A percentile compares a stretch with the other conserved stretches of the same genome.
Evolutionary conservation across 2,888 invertebrate genomes (phyloP).

Genomic region (Helleia helle): DNA sequence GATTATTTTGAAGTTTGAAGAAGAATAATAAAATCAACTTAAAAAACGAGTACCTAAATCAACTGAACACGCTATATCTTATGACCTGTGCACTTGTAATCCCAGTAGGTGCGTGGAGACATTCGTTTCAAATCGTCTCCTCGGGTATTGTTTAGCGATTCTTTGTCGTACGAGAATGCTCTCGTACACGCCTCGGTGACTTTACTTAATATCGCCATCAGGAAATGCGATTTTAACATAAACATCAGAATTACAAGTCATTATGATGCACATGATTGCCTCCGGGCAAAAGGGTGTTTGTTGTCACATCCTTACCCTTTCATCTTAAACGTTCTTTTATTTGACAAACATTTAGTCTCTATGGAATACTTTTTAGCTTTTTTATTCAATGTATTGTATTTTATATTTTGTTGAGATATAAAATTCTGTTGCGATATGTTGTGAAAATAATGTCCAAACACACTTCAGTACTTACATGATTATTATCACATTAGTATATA

Average conservation of each 20-base stretch:
- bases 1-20: too few species aligned
- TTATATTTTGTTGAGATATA: neutral
- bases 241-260: constrained; percentile 70
- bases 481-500: too few species aligned
- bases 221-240: constrained; percentile 73
- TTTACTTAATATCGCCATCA: constrained; percentile 55
- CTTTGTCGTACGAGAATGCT: constrained; percentile 49
- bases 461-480: too few species aligned
- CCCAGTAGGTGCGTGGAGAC: constrained; percentile 40
- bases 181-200: constrained; percentile 54
- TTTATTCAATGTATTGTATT: neutral
- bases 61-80: constrained; percentile 14
- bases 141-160: constrained; percentile 54
- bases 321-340: constrained; percentile 29
- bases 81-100: constrained; percentile 27
- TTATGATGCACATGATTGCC: constrained; percentile 59
- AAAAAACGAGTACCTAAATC: too few species aligned
- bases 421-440: neutral
- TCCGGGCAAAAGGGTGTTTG: constrained; percentile 63
- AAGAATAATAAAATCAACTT: too few species aligned
- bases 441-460: too few species aligned
- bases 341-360: constrained; percentile 22
- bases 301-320: constrained; percentile 55
- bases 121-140: constrained; percentile 61
- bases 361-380: constrained; percentile 18